phyloP scores from a whole-genome alignment of 2,113 vertebrate species.

The Osmerus mordax region DNA sequence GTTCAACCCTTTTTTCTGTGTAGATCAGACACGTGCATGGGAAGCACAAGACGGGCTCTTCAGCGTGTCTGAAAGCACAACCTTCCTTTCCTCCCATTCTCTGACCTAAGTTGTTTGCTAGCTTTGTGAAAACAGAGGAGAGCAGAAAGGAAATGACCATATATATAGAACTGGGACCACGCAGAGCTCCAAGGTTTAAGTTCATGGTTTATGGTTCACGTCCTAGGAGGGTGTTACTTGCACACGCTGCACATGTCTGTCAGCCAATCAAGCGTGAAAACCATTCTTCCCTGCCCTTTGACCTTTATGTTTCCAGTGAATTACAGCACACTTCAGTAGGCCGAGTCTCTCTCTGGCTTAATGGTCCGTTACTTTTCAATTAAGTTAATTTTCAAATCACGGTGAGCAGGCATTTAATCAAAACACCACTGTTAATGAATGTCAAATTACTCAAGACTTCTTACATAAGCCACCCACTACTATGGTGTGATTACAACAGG shows the following conservation, averaged over 20 bases:
- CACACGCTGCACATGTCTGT: no score
- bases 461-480: not conserved
- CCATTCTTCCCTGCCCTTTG: not conserved
- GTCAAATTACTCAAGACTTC: not conserved
- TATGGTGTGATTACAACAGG: not conserved
- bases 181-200: no score
- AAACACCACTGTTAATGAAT: not conserved
- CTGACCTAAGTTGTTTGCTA: no score
- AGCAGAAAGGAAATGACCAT: no score
- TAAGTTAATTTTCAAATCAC: not conserved
- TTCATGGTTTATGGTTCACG: no score
- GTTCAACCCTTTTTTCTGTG: not conserved
- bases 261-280: not conserved
- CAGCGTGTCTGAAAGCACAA: no score
- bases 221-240: no score
- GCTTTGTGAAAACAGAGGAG: no score
- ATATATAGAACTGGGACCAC: no score
- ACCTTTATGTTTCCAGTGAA: not conserved
- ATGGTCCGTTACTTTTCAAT: not conserved
- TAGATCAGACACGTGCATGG: not conserved
- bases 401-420: not conserved
- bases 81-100: no score
- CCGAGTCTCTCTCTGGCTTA: not conserved
- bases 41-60: no score
- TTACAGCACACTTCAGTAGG: not conserved